A percentile compares a stretch with the other conserved stretches of the same genome.
These are phyloP conservation scores for Bos taurus DNA, from an alignment of 2,113 vertebrate genomes.

Conservation along the genomic window ARS-UCD2.0 NC_037343.1:66736501-66737000, in stretches of 20 bases:
- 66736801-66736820: neutral
- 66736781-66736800: neutral
- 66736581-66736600: neutral
- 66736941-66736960: rapidly evolving
- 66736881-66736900: neutral
- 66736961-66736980: neutral
- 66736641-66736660: neutral
- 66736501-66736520: neutral
- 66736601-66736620: neutral
- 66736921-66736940: neutral
- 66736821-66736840: neutral
- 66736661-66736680: neutral
- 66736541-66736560: neutral
- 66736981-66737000: neutral
- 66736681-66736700: neutral
- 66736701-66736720: neutral
- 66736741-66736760: neutral
- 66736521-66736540: neutral
- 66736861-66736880: neutral
- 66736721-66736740: neutral
- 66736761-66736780: neutral
- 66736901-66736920: neutral
- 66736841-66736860: neutral
- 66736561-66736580: neutral
- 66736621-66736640: neutral